Conservation (phyloP, 2,113 vertebrate genomes). For the Sturnira hondurensis region DNA sequence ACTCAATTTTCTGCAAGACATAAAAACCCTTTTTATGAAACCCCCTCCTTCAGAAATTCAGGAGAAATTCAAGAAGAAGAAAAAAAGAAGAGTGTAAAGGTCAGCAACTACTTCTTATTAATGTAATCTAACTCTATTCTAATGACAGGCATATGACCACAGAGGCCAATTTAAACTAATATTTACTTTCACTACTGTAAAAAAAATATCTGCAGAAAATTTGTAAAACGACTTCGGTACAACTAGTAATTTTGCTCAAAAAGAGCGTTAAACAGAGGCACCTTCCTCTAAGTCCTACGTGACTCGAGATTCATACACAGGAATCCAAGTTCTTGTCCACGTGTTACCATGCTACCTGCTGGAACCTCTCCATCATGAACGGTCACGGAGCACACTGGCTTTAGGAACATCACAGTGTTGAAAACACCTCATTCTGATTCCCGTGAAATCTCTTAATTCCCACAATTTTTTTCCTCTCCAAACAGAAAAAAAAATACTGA, state of each 20-base stretch:
- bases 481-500: slow-evolving; percentile 53
- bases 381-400: slow-evolving; percentile 54
- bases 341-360: slow-evolving; percentile 45
- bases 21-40: slow-evolving; percentile 89
- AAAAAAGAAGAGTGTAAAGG: slow-evolving; percentile 77
- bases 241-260: slow-evolving; percentile 66
- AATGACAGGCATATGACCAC: slow-evolving; percentile 76
- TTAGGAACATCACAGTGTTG: slow-evolving; percentile 43
- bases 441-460: slow-evolving; percentile 43
- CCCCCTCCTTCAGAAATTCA: slow-evolving; percentile 87
- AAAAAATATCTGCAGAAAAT: slow-evolving; percentile 67
- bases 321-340: slow-evolving; percentile 39
- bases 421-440: slow-evolving; percentile 69
- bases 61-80: slow-evolving; percentile 75
- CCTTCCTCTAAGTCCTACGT: not conserved
- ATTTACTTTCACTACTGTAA: slow-evolving; percentile 77
- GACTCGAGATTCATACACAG: slow-evolving; percentile 41
- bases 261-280: slow-evolving; percentile 47
- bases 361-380: slow-evolving; percentile 20
- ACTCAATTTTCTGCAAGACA: slow-evolving; percentile 90
- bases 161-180: slow-evolving; percentile 74
- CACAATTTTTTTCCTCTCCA: slow-evolving; percentile 21
- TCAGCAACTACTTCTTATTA: slow-evolving; percentile 81
- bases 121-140: slow-evolving; percentile 78
- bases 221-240: slow-evolving; percentile 62